Evolutionary conservation across 2,113 vertebrate species (phyloP).

Genomic region (Agelaius phoeniceus): DNA sequence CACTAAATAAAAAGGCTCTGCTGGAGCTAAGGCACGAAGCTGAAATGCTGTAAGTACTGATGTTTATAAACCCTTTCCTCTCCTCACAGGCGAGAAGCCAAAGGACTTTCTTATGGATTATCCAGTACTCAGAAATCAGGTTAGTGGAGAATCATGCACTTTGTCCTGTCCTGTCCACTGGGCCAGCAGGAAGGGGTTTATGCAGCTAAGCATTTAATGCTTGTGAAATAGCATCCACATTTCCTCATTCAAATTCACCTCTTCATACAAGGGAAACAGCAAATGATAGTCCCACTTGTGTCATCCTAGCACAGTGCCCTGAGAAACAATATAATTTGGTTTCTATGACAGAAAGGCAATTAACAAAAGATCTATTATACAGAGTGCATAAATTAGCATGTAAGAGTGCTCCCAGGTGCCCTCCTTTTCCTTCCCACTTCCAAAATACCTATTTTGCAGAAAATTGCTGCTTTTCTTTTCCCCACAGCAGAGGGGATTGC

Average conservation of each 20-base stretch:
- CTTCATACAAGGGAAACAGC: background rate
- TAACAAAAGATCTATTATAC: conserved; percentile 59
- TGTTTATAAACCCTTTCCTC: conserved; percentile 35
- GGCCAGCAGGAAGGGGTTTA: background rate
- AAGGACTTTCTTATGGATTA: conserved; percentile 76
- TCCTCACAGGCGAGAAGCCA: conserved; percentile 78
- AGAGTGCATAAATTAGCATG: conserved; percentile 46
- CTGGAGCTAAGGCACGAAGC: background rate
- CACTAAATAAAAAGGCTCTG: background rate
- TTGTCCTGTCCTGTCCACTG: background rate
- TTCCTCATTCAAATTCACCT: background rate
- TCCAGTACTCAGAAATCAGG: conserved; percentile 79
- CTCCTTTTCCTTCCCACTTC: conserved; percentile 16
- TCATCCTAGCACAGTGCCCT: conserved; percentile 30
- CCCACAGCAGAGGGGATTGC: background rate
- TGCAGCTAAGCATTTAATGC: background rate
- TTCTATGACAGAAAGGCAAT: conserved; percentile 64
- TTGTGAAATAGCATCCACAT: background rate
- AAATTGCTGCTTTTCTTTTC: conserved; percentile 16
- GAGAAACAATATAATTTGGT: conserved; percentile 59
- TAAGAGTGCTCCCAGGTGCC: conserved; percentile 60
- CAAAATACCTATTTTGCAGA: conserved; percentile 49
- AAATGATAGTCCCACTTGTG: conserved; percentile 30
- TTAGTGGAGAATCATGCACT: conserved; percentile 56
- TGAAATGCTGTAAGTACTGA: background rate